Evolutionary conservation across 2,113 vertebrate species (phyloP).

Genomic region (Uria lomvia): DNA sequence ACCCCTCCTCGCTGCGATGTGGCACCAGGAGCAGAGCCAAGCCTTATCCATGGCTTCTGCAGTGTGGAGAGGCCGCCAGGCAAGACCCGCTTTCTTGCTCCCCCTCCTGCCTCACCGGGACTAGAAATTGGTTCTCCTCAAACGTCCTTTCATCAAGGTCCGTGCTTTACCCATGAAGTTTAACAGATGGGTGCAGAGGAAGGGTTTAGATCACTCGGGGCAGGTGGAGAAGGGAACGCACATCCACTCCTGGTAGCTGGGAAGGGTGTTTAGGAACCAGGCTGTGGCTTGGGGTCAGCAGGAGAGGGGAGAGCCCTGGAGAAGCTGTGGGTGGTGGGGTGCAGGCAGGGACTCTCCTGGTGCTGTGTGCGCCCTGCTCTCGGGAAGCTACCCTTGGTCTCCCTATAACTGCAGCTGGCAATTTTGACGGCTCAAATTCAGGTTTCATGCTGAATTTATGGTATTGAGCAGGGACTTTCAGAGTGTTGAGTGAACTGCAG

Average conservation of each 20-base stretch:
- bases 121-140: background rate
- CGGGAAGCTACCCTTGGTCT: background rate
- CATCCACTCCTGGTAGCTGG: background rate
- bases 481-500: background rate
- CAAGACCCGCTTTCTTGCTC: background rate
- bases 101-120: background rate
- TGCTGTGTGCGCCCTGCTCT: background rate
- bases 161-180: rapidly evolving
- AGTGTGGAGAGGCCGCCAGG: background rate
- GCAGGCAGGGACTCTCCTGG: too few relatives aligned
- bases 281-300: rapidly evolving
- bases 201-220: rapidly evolving
- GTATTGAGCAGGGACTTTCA: background rate
- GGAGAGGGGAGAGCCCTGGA: background rate
- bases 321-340: background rate
- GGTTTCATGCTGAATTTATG: background rate
- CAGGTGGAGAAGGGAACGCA: background rate
- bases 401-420: background rate
- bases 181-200: background rate
- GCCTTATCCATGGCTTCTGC: background rate
- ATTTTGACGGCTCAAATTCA: background rate
- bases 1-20: rapidly evolving
- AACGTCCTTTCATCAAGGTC: background rate
- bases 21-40: background rate
- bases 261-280: background rate